These are phyloP conservation scores for Naso thynnoides DNA, from an alignment of 2,797 vertebrate species.

Conservation along the genomic window DNA sequence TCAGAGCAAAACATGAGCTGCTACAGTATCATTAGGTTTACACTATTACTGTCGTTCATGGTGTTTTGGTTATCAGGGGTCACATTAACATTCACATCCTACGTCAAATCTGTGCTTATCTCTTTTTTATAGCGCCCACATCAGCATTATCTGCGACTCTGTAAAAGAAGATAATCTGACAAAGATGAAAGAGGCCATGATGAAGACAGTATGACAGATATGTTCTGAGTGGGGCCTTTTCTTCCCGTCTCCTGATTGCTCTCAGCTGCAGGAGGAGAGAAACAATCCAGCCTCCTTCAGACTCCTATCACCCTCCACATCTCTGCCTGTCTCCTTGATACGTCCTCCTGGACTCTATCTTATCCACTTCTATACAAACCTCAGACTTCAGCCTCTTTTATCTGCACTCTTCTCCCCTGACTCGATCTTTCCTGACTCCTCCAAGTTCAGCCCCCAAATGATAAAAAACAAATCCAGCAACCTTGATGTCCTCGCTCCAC, in stretches of 20 bases:
- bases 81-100: slow-evolving; percentile 16
- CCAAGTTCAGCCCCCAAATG: slow-evolving; percentile 45
- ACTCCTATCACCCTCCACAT: slow-evolving; percentile 63
- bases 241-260: slow-evolving; percentile 36
- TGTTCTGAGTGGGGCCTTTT: slow-evolving; percentile 26
- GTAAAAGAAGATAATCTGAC: slow-evolving; percentile 39
- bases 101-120: slow-evolving; percentile 32
- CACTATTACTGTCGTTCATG: too few relatives aligned
- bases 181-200: slow-evolving; percentile 43
- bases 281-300: slow-evolving; percentile 50
- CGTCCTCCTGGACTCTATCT: slow-evolving; percentile 68
- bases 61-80: not conserved
- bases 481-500: slow-evolving; percentile 54
- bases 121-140: slow-evolving; percentile 4
- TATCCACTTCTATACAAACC: slow-evolving; percentile 60
- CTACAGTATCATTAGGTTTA: not conserved
- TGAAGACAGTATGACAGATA: slow-evolving; percentile 32
- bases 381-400: slow-evolving; percentile 66
- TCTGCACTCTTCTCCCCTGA: slow-evolving; percentile 52
- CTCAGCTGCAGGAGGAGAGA: slow-evolving; percentile 39
- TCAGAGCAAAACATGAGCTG: slow-evolving; percentile 11
- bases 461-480: slow-evolving; percentile 50
- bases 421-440: slow-evolving; percentile 56
- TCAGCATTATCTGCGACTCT: slow-evolving; percentile 26
- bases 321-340: slow-evolving; percentile 65